phyloP scores from a whole-genome alignment of 2,113 vertebrate genomes.

The Ovibos moschatus region DNA sequence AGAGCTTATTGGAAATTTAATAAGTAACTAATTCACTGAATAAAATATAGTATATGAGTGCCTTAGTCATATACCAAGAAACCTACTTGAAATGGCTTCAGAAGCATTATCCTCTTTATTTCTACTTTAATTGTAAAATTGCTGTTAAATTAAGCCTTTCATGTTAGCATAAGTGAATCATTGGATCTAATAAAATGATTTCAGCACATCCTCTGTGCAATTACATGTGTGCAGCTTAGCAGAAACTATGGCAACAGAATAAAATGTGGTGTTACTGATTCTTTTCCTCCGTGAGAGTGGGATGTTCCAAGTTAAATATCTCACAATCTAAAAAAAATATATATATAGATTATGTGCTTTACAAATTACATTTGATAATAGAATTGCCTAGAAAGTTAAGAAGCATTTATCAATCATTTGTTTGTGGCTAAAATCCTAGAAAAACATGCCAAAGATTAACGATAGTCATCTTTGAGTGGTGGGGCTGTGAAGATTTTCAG shows the following conservation, averaged over 20 bases:
- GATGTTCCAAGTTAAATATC: conserved; percentile 48
- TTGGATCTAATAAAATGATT: conserved; percentile 49
- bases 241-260: conserved; percentile 62
- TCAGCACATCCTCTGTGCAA: conserved; percentile 16
- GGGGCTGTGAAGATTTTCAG: not conserved
- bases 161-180: conserved; percentile 49
- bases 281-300: conserved; percentile 27
- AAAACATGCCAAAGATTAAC: not conserved
- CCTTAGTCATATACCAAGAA: not conserved
- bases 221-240: conserved; percentile 44
- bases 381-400: conserved; percentile 36
- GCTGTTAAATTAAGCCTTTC: conserved; percentile 57
- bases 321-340: not conserved
- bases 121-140: conserved; percentile 48
- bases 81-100: conserved; percentile 20
- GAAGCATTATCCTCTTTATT: conserved; percentile 34
- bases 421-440: not conserved
- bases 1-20: conserved; percentile 15
- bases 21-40: conserved; percentile 13
- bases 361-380: not conserved
- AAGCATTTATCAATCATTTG: not conserved
- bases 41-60: not conserved
- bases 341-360: not conserved
- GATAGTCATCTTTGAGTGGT: not conserved
- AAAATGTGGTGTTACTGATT: conserved; percentile 42